These are phyloP conservation scores for Chromis chromis DNA, from an alignment of 2,797 vertebrate genomes.

Conservation along the genomic window DNA sequence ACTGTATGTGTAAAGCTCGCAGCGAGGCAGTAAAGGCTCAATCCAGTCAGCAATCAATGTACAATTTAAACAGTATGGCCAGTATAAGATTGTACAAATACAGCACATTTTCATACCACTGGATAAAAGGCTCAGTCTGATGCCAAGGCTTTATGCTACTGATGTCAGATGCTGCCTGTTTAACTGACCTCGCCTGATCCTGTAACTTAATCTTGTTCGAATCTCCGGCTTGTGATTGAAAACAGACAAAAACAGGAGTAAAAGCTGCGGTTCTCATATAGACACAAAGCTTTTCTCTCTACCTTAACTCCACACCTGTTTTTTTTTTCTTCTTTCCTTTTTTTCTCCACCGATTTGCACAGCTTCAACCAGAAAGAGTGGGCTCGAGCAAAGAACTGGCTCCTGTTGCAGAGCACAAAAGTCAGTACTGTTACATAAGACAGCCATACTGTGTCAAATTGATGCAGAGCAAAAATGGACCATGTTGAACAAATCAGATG, in stretches of 20 bases:
- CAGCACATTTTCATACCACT: conserved; percentile 14
- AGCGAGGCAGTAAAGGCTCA: background rate
- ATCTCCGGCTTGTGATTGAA: conserved; percentile 27
- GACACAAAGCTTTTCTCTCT: conserved; percentile 10
- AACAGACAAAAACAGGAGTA: background rate
- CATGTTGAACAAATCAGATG: conserved; percentile 7
- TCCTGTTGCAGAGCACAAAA: conserved; percentile 25
- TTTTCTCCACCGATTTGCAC: conserved; percentile 15
- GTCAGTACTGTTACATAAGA: conserved; percentile 28
- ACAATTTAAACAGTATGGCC: background rate
- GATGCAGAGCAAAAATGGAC: conserved; percentile 3
- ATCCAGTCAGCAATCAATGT: no score
- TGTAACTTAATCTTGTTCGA: conserved; percentile 11
- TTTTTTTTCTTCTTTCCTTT: background rate
- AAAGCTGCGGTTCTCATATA: background rate
- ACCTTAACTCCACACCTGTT: conserved; percentile 1
- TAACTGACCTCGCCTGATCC: conserved; percentile 29
- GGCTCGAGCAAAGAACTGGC: conserved; percentile 18
- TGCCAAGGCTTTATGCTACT: conserved; percentile 8
- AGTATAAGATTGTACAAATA: background rate
- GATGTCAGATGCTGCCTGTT: conserved; percentile 21
- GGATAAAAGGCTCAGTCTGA: conserved; percentile 23
- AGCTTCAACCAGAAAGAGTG: conserved; percentile 27
- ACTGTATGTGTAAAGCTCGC: background rate
- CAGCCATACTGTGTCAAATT: conserved; percentile 16